Conservation (phyloP, 1,140 invertebrate species). For the Drosophila pallidifrons region DNA sequence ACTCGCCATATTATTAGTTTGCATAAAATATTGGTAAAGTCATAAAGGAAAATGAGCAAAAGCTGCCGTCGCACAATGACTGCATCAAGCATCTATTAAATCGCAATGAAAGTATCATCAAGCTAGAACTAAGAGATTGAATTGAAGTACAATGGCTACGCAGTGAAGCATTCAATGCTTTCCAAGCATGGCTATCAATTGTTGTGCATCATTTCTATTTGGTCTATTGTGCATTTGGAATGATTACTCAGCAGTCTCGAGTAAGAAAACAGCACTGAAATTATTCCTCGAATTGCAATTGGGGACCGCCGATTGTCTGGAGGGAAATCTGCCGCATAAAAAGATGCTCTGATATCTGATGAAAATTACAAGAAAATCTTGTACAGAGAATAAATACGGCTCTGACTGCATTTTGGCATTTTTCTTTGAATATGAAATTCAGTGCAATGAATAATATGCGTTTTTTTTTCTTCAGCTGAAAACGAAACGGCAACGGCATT, state of each 20-base stretch:
- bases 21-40: background rate
- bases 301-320: background rate
- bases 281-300: slow-evolving; percentile 59
- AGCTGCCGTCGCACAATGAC: slow-evolving; percentile 18
- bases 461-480: slow-evolving; percentile 16
- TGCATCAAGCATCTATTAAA: slow-evolving; percentile 40
- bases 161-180: slow-evolving; percentile 15
- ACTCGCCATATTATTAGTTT: too few species aligned
- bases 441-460: background rate
- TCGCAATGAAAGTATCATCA: slow-evolving; percentile 27
- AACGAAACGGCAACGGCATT: slow-evolving; percentile 25
- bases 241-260: slow-evolving; percentile 59
- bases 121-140: slow-evolving; percentile 14
- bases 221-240: slow-evolving; percentile 72
- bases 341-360: slow-evolving; percentile 34
- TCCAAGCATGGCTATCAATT: slow-evolving; percentile 59
- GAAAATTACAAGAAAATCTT: slow-evolving; percentile 51
- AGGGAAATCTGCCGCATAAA: slow-evolving; percentile 40
- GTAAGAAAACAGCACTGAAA: slow-evolving; percentile 48
- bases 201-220: slow-evolving; percentile 40
- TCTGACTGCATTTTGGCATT: slow-evolving; percentile 26
- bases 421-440: slow-evolving; percentile 1
- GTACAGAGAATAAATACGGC: slow-evolving; percentile 22
- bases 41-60: slow-evolving; percentile 9
- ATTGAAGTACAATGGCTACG: slow-evolving; percentile 5